Conservation (phyloP, 2,113 vertebrate genomes). For the Entelurus aequoreus region DNA sequence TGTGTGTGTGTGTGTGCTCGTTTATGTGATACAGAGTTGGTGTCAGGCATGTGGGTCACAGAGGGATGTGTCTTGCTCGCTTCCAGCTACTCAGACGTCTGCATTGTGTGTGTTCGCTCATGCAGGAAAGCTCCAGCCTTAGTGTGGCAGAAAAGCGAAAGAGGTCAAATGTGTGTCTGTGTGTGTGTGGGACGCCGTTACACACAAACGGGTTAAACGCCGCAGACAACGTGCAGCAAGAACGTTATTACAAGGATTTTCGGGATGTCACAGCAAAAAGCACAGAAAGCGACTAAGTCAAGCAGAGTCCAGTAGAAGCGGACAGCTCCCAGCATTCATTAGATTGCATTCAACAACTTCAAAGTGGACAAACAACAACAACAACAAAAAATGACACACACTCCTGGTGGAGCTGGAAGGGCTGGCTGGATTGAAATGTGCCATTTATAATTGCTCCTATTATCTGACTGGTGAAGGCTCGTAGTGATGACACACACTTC, state of each 20-base stretch:
- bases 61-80: constrained; percentile 26
- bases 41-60: constrained; percentile 45
- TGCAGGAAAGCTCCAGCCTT: constrained; percentile 41
- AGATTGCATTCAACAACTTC: not conserved
- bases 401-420: not conserved
- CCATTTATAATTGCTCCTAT: not conserved
- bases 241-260: constrained; percentile 22
- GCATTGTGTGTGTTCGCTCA: constrained; percentile 51
- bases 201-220: constrained; percentile 2
- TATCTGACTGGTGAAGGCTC: too few species aligned
- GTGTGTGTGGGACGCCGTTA: constrained; percentile 10
- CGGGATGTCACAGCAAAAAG: constrained; percentile 22
- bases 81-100: constrained; percentile 8
- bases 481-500: too few species aligned
- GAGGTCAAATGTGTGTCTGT: constrained; percentile 30
- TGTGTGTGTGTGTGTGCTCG: constrained; percentile 8
- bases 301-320: not conserved
- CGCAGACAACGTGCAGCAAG: constrained; percentile 9
- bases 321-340: not conserved
- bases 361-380: not conserved
- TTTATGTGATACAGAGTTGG: constrained; percentile 13
- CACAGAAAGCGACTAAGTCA: constrained; percentile 39
- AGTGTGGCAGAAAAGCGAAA: constrained; percentile 19
- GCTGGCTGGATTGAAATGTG: not conserved
- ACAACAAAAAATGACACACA: not conserved